Conservation (phyloP, 2,113 vertebrate species). For the Ammospiza caudacuta region DNA sequence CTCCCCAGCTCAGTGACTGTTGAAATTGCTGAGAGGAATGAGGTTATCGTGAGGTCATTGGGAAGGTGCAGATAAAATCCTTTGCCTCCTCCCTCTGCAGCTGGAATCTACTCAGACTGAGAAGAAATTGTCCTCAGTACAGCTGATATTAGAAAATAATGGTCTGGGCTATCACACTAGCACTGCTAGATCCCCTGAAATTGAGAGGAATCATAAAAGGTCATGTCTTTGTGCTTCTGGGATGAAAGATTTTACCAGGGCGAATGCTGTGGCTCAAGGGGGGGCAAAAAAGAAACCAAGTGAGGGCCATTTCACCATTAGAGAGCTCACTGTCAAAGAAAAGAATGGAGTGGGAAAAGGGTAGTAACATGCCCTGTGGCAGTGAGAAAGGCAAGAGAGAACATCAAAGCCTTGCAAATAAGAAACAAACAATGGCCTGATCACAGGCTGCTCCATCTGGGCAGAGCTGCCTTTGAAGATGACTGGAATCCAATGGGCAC, state of each 20-base stretch:
- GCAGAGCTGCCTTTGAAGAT: slow-evolving; percentile 3
- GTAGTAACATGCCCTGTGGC: background rate
- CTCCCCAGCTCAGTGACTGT: background rate
- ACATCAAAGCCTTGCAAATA: slow-evolving; percentile 50
- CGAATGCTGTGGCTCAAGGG: background rate
- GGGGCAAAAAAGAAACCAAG: background rate
- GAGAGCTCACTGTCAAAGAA: background rate
- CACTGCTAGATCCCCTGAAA: background rate
- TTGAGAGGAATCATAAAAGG: background rate
- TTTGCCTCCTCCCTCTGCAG: background rate
- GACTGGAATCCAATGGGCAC: background rate
- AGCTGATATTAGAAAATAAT: background rate
- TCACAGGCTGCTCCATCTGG: background rate
- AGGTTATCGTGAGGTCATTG: background rate
- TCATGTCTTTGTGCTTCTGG: background rate
- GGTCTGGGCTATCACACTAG: background rate
- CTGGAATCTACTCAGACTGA: background rate
- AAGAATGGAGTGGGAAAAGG: slow-evolving; percentile 32
- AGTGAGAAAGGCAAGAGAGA: background rate
- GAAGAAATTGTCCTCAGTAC: background rate
- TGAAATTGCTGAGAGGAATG: background rate
- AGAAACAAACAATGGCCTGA: slow-evolving; percentile 33
- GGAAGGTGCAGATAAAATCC: background rate
- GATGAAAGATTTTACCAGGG: background rate
- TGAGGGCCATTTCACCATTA: background rate